Base-by-base conservation (phyloP, 53 echinoderm and acorn worm species). In the Luidia sarsii region DNA sequence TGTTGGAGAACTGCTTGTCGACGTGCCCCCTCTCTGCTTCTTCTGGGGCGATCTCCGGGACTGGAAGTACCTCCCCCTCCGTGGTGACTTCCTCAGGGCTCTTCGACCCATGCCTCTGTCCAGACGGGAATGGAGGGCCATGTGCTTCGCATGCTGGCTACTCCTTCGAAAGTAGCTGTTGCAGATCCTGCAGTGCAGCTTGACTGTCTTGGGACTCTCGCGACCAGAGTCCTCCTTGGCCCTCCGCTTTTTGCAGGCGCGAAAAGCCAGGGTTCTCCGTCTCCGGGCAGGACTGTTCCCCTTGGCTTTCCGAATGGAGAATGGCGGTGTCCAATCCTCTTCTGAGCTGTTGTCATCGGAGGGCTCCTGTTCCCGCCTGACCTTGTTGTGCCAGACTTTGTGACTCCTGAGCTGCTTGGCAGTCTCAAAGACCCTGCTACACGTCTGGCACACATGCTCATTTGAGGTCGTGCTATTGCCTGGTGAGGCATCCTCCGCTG, bases 371-470 rank as follows among this genome's bases (percentile, higher is more conserved):
- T 41, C 11, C 11, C 6, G 41, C 6, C 6, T 11, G 11, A 41
- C 41, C 20, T n/a, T 13, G 45, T 20, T 5, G 20, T 67, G 67
- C 67, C 67, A 67, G 27, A 8, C 61, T 30, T 28, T 45, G 77
- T 77, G 77, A 48, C 61, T 59, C 48, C 9, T 59, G 5, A 77
- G 61, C 48, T 77, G 77, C 61, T 55, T 59, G n/a, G 33, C 33
- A 11, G 59, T 38, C 28, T 10, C 19, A 43, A 77, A 77, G 30
- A 32, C 30, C 25, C 45, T 39, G 8, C 43, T 36, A 16, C 77
- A 77, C 7, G 21, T 18, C 1, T 50, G 32, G 41, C 77, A 77
- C 7, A 14, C 45, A 45, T 77, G 20, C 0, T 39, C 30, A 9
- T 18, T 18, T 24, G 41, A 30, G 29, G 37, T 16, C 25, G 39